phyloP scores from a whole-genome alignment of 2,113 vertebrate species.

The Dasyornis broadbenti region DNA sequence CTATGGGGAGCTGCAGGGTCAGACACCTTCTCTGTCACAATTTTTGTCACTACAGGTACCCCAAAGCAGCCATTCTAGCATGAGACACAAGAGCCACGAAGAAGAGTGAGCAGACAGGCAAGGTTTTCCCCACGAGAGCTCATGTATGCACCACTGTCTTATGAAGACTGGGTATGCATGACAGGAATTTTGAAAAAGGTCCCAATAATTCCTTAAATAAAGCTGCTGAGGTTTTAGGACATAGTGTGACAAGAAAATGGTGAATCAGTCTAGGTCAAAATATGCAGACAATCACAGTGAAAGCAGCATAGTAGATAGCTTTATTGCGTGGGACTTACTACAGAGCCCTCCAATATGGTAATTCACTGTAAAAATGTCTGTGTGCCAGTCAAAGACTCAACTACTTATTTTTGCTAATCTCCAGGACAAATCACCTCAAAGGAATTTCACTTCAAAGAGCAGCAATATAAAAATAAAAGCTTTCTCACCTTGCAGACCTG shows the following conservation, averaged over 20 bases:
- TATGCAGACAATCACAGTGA: neutral
- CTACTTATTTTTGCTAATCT: conserved; percentile 20
- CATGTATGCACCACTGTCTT: neutral
- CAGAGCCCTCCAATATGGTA: neutral
- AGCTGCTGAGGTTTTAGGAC: neutral
- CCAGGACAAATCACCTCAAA: conserved; percentile 5
- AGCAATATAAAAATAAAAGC: neutral
- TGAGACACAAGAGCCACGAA: neutral
- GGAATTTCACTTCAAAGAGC: conserved; percentile 27
- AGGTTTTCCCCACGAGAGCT: neutral
- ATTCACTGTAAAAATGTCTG: neutral
- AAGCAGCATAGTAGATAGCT: neutral
- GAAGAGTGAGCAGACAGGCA: neutral
- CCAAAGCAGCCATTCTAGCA: neutral
- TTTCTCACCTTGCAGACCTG: neutral
- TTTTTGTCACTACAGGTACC: neutral
- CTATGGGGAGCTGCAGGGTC: neutral
- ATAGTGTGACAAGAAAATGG: neutral
- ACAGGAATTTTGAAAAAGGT: neutral
- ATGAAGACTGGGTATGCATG: neutral
- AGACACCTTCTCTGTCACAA: neutral
- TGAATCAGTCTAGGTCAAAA: neutral
- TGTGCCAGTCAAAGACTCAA: neutral
- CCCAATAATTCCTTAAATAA: neutral
- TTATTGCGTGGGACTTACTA: neutral